These are phyloP conservation scores for Leucoraja erinaceus DNA, from an alignment of 2,113 vertebrate species.

Conservation along the genomic window DNA sequence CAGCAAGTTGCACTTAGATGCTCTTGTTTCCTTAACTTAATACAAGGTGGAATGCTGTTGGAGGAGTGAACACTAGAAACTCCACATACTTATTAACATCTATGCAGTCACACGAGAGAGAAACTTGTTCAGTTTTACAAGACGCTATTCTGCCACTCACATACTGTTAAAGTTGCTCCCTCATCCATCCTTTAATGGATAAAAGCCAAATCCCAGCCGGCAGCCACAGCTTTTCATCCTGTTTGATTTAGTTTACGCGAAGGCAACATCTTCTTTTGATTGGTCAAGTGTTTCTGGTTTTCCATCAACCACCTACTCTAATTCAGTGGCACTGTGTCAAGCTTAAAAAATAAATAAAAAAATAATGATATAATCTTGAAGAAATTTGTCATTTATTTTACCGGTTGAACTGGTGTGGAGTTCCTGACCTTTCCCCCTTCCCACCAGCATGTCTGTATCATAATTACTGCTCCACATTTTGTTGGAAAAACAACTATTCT, in stretches of 20 bases:
- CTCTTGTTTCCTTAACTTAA: background rate
- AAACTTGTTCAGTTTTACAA: background rate
- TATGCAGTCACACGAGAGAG: background rate
- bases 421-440: background rate
- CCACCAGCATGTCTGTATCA: background rate
- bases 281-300: constrained; percentile 24
- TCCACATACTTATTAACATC: background rate
- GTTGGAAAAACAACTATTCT: background rate
- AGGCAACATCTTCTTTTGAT: constrained; percentile 12
- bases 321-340: background rate
- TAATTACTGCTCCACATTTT: background rate
- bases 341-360: background rate
- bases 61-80: background rate
- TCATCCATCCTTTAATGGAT: background rate
- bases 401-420: too few species aligned
- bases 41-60: background rate
- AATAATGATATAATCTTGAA: constrained; percentile 27
- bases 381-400: background rate
- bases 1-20: background rate
- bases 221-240: background rate
- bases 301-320: background rate
- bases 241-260: background rate
- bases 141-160: background rate
- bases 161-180: background rate
- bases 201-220: background rate